Base-by-base conservation (phyloP, 2,797 vertebrate species). In the Megaceryle alcyon region DNA sequence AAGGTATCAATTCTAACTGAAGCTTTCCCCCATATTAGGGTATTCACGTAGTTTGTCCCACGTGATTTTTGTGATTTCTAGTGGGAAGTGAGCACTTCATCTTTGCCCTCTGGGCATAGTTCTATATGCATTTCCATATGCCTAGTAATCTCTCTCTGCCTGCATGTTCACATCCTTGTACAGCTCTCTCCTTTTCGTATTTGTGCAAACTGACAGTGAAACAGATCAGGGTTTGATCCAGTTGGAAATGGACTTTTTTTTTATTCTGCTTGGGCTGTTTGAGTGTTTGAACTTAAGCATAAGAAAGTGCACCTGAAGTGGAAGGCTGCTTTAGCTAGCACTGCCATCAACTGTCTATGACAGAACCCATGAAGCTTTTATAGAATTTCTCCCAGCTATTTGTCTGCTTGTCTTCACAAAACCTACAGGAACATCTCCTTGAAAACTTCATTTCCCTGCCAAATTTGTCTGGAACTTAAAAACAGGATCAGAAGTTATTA, bases 61-160 rank as follows among this genome's bases (percentile, higher is more conserved):
- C 0, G 0, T 86, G 71, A 68, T 37, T 86, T 86, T 69, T 61
- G 44, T 41, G 64, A 87, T 87, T 90, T 83, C 60, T 56, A 93
- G 31, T 64, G 39, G 84, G 51, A 90, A 93, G 33, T 9, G 37
- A 80, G 68, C 22, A 66, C 15, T 88, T 96, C 12, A 94, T 92
- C 95, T 96, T 96, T 96, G 96, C 78, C 81, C 94, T 84, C 81
- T 70, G 90, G 90, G 60, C 95, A 92, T 43, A 95, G 92, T 93
- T 90, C 72, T 68, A 79, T 23, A 79, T 2, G 5, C 3, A 5
- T 49, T 94, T 60, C 25, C 51, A 31, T 29, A 53, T 31, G 63
- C 46, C 41, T 86, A 86, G 80, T 31, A 54, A 90, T 35, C 68
- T 72, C 70, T 72, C 70, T 70, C 37, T 88, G 71, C 26, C 35